Conservation (phyloP, 2,797 vertebrate species). For the Taeniopygia guttata region DNA sequence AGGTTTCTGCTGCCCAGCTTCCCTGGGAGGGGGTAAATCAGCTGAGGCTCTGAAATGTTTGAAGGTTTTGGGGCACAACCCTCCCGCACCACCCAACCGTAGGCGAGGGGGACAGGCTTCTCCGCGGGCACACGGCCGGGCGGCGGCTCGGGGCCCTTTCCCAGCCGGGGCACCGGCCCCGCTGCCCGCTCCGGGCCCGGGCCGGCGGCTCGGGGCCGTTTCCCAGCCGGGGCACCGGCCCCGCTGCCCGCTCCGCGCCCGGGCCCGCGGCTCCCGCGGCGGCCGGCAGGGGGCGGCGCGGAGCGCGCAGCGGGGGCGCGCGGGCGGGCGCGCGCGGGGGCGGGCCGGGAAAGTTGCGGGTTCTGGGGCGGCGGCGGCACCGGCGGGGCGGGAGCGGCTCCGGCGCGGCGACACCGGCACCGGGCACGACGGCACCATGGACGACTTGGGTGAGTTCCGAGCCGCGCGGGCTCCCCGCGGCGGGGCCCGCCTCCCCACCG, state of each 20-base stretch:
- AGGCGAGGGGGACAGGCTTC: too few species aligned
- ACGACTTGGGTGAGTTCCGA: conserved; percentile 31
- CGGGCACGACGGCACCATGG: background rate
- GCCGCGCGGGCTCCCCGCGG: background rate
- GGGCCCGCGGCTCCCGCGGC: too few species aligned
- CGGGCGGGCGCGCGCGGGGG: background rate
- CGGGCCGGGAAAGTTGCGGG: conserved; percentile 52
- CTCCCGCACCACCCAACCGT: background rate
- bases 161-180: too few species aligned
- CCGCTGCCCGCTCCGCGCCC: too few species aligned
- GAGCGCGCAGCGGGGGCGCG: conserved; percentile 1
- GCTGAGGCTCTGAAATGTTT: background rate
- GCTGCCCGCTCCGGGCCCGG: too few species aligned
- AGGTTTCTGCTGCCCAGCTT: background rate
- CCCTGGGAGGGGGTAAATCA: background rate
- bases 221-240: background rate
- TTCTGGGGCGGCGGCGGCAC: background rate
- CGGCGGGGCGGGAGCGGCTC: background rate
- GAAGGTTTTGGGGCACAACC: background rate
- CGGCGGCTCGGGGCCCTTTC: too few species aligned
- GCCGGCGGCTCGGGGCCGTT: too few species aligned
- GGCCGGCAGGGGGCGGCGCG: background rate
- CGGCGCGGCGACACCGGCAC: background rate
- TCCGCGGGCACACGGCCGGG: too few species aligned
- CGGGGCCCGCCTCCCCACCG: background rate